Conservation (phyloP, 2,888 invertebrate species). For the Cephus spinipes region DNA sequence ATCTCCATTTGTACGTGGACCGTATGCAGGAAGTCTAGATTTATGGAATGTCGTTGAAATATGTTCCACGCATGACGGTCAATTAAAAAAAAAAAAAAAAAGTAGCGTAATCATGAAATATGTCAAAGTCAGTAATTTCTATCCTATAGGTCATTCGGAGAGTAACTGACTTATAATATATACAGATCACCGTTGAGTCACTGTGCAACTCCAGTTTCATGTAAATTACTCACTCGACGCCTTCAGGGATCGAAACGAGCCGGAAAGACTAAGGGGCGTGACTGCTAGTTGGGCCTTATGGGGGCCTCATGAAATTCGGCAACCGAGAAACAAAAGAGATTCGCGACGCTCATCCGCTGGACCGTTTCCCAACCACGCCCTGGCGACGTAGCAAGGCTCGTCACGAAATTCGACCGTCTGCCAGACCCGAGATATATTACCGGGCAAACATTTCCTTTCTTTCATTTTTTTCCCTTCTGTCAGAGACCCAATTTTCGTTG, state of each 20-base stretch:
- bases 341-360: slow-evolving; percentile 47
- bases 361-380: slow-evolving; percentile 51
- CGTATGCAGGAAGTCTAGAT: background rate
- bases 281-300: slow-evolving; percentile 1
- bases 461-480: background rate
- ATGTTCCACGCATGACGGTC: background rate
- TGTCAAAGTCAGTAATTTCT: background rate
- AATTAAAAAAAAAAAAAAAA: background rate
- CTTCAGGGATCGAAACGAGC: slow-evolving; percentile 17
- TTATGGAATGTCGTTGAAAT: background rate
- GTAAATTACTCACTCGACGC: slow-evolving; percentile 20
- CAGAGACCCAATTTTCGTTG: background rate
- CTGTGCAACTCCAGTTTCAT: slow-evolving; percentile 4
- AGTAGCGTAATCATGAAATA: background rate
- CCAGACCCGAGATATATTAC: slow-evolving; percentile 20
- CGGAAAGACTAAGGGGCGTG: slow-evolving; percentile 22
- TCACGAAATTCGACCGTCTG: slow-evolving; percentile 53
- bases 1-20: background rate
- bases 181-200: background rate
- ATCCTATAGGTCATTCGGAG: background rate
- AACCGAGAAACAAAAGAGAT: slow-evolving; percentile 47
- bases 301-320: slow-evolving; percentile 6
- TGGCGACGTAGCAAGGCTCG: slow-evolving; percentile 48
- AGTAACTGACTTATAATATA: background rate
- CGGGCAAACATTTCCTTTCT: slow-evolving; percentile 4